A percentile compares a stretch with the other conserved stretches of the same genome.
Conservation (phyloP, 1,140 invertebrate genomes). For the Drosophila simulans region DNA sequence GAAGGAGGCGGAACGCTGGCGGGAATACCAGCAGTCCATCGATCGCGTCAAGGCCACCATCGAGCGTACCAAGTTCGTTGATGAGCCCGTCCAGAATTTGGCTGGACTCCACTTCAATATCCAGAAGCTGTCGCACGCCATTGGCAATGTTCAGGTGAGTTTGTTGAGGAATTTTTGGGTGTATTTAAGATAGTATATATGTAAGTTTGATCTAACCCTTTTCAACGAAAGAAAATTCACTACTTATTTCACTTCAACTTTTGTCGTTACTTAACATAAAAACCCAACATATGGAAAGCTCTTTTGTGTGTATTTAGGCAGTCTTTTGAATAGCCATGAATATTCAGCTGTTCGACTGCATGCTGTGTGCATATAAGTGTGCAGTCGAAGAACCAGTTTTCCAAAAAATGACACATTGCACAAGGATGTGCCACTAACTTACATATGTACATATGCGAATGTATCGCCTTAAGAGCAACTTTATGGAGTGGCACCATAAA, state of each 20-base stretch:
- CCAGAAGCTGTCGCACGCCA: conserved; percentile 91
- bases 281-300: not conserved
- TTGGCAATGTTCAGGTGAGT: conserved; percentile 92
- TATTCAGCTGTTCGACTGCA: conserved; percentile 30
- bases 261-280: not conserved
- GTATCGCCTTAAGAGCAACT: conserved; percentile 23
- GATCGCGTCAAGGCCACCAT: conserved; percentile 91
- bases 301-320: not conserved
- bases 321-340: not conserved
- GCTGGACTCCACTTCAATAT: conserved; percentile 92
- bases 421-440: conserved; percentile 45
- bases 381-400: conserved; percentile 42
- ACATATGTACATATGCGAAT: conserved; percentile 10
- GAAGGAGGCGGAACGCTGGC: conserved; percentile 91
- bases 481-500: conserved; percentile 10
- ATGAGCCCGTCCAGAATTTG: conserved; percentile 91
- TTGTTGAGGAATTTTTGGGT: not conserved
- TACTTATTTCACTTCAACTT: not conserved
- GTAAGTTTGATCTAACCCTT: not conserved
- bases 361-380: conserved; percentile 11
- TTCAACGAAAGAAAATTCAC: not conserved
- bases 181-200: not conserved
- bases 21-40: conserved; percentile 90
- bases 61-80: conserved; percentile 89
- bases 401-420: conserved; percentile 48